Evolutionary conservation across 2,113 vertebrate species (phyloP), one percentile per base, ranked within the genome.

Genomic region (Catagonus wagneri): DNA sequence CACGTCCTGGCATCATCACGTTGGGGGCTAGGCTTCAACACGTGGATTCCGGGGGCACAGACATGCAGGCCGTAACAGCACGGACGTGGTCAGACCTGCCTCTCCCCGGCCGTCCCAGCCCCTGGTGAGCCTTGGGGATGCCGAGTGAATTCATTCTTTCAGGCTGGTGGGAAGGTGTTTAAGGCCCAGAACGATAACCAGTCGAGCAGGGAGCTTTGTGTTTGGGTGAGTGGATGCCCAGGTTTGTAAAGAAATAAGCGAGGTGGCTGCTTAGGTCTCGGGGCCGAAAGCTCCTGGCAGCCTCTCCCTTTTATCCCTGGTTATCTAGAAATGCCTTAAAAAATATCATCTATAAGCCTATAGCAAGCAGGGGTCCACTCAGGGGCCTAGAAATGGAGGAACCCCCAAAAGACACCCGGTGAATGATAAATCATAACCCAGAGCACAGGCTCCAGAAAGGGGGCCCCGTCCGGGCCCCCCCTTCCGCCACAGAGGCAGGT

Each of bases 81-180:
- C 2, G 6, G 27, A 58, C 44, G 8, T 8, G 44, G 44, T 4
- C 44, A 44, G 44, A 8, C 44, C 44, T 44, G 44, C 44, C 8
- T 65, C 63, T 19, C 8, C 8, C 13, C 20, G 7, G 0, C 2
- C 1, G 19, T 20, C 39, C 34, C 2, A 20, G 25, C 14, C 6
- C 36, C 83, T 71, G 1, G 23, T 60, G 69, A 52, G 22, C 32
- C 22, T 27, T 50, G 58, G 16, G n/a, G n/a, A n/a, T n/a, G n/a
- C n/a, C n/a, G n/a, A n/a, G 54, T 54, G 27, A 36, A 9, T 17
- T n/a, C 39, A 50, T 29, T 60, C 17, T 83, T 69, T 63, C 25
- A 65, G 44, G 84, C 34, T 39, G 13, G 19, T 10, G 58, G 66
- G 87, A 39, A 20, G 2, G 29, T 7, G 4, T 81, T 61, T 54